Conservation (phyloP, 2,113 vertebrate genomes). For the Chaenogobius annularis region DNA sequence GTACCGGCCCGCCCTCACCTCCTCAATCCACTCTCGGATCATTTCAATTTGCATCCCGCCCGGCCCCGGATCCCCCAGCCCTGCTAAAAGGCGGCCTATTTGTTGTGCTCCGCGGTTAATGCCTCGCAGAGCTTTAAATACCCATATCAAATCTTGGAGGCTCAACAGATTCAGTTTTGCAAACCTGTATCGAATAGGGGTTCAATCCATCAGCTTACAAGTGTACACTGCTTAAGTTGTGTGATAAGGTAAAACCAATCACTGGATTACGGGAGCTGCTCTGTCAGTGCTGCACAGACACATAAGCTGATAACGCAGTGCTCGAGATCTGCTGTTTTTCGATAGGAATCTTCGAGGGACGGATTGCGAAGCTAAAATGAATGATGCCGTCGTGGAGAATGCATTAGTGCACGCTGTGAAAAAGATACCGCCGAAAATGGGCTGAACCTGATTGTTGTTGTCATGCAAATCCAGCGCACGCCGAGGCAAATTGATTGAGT, state of each 20-base stretch:
- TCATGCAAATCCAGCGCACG: slow-evolving; percentile 63
- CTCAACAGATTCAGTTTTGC: slow-evolving; percentile 86
- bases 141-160: slow-evolving; percentile 84
- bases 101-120: slow-evolving; percentile 84
- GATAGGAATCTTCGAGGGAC: slow-evolving; percentile 65
- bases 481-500: slow-evolving; percentile 64
- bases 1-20: slow-evolving; percentile 71
- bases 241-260: slow-evolving; percentile 85
- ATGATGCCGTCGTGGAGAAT: slow-evolving; percentile 53
- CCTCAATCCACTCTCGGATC: slow-evolving; percentile 78
- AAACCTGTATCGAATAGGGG: slow-evolving; percentile 84
- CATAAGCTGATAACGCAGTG: slow-evolving; percentile 66
- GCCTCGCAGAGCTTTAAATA: slow-evolving; percentile 84
- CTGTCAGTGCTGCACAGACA: slow-evolving; percentile 53
- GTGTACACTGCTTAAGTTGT: slow-evolving; percentile 84
- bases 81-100: slow-evolving; percentile 82
- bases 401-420: slow-evolving; percentile 52
- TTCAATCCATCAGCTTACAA: slow-evolving; percentile 84
- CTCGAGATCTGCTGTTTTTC: slow-evolving; percentile 52
- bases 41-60: slow-evolving; percentile 82
- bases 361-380: slow-evolving; percentile 54
- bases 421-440: background rate
- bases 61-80: slow-evolving; percentile 68
- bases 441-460: slow-evolving; percentile 60
- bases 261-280: slow-evolving; percentile 78